Percentiles rank a stretch among this genome's conserved stretches.
Evolutionary conservation across 1,140 invertebrate genomes (phyloP).

Genomic region (Euborellia annulipes): DNA sequence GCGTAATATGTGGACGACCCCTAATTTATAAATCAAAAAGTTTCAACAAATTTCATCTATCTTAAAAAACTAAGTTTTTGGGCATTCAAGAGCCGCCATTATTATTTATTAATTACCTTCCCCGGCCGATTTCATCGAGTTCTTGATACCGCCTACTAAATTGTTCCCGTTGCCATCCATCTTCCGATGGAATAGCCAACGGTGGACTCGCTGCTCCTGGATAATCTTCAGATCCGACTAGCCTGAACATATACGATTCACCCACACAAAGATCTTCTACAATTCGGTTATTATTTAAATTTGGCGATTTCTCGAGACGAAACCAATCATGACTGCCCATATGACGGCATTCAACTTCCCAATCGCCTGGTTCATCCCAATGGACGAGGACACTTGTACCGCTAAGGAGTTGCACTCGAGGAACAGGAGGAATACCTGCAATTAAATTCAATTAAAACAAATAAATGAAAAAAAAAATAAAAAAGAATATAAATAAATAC

Average conservation of each 20-base stretch:
- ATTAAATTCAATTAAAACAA: not conserved
- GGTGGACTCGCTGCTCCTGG: slow-evolving; percentile 28
- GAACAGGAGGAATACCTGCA: slow-evolving; percentile 17
- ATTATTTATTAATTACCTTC: slow-evolving; percentile 32
- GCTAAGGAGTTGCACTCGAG: slow-evolving; percentile 24
- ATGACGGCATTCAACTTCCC: slow-evolving; percentile 33
- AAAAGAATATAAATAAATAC: not conserved
- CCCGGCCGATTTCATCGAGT: slow-evolving; percentile 50
- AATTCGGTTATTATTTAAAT: slow-evolving; percentile 7
- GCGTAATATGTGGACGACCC: too few relatives aligned
- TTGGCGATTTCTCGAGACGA: not conserved
- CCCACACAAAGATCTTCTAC: slow-evolving; percentile 33
- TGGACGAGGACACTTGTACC: slow-evolving; percentile 25
- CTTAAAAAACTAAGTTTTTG: too few relatives aligned
- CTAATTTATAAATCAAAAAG: too few relatives aligned
- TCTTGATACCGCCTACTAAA: slow-evolving; percentile 42
- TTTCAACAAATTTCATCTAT: too few relatives aligned
- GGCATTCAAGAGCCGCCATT: too few relatives aligned
- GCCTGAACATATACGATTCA: slow-evolving; percentile 50
- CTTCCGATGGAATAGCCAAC: slow-evolving; percentile 29
- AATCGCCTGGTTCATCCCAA: slow-evolving; percentile 28
- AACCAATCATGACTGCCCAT: slow-evolving; percentile 34
- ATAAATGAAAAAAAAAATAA: slow-evolving; percentile 4
- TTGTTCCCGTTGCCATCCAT: slow-evolving; percentile 14
- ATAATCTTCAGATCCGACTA: slow-evolving; percentile 28